A percentile compares a stretch with the other conserved stretches of the same genome.
Evolutionary conservation across 2,797 vertebrate genomes (phyloP).

Genomic region (Capromys pilorides): DNA sequence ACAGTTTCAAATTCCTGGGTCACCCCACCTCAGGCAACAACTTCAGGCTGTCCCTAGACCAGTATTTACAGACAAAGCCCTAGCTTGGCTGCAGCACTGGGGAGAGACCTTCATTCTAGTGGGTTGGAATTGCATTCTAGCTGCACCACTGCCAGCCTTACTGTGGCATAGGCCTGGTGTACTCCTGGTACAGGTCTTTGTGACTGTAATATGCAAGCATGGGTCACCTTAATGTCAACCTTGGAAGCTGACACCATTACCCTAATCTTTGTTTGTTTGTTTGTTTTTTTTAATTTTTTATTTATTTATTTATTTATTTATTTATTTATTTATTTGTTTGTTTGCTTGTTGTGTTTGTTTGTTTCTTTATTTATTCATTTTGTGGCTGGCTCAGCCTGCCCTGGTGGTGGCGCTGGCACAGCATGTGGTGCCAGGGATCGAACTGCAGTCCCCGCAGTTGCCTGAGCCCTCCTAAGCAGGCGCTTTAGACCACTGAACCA

Average conservation of each 20-base stretch:
- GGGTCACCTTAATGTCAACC: neutral
- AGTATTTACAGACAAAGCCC: neutral
- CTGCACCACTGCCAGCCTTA: neutral
- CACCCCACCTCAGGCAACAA: neutral
- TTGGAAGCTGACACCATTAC: neutral
- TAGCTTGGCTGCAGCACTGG: neutral
- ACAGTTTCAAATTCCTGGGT: neutral
- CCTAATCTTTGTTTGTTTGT: neutral
- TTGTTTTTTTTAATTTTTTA: too few species aligned
- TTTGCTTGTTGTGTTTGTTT: too few species aligned
- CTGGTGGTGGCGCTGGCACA: too few species aligned
- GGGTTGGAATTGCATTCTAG: neutral
- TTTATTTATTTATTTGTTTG: too few species aligned
- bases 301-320: too few species aligned
- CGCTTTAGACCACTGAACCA: too few species aligned
- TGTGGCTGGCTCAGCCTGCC: too few species aligned
- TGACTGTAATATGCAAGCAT: neutral
- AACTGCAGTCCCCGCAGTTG: too few species aligned
- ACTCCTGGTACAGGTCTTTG: neutral
- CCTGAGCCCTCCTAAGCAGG: too few species aligned
- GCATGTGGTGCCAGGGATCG: too few species aligned
- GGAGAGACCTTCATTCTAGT: neutral
- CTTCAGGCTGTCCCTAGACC: neutral
- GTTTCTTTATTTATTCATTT: too few species aligned
- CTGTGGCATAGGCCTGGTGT: neutral